Evolutionary conservation across 2,888 invertebrate species (phyloP).

Genomic region (Hoplodrina blanda): DNA sequence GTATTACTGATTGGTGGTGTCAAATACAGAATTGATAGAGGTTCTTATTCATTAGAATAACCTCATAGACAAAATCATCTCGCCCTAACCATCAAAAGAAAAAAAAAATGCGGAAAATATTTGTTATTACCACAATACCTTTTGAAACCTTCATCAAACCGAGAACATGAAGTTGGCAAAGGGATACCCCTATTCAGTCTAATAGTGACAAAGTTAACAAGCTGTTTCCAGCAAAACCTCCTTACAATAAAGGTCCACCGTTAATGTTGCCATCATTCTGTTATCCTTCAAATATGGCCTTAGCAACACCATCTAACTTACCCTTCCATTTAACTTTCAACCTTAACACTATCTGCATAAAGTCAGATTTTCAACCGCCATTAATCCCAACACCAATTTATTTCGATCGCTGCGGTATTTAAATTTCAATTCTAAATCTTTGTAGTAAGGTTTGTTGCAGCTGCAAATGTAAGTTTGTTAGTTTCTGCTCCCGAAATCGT

Average conservation of each 20-base stretch:
- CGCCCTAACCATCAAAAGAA: too few relatives aligned
- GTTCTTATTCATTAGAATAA: too few relatives aligned
- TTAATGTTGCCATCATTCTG: conserved; percentile 65
- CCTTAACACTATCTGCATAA: neutral
- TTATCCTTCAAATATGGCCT: conserved; percentile 64
- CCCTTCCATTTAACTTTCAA: conserved; percentile 19
- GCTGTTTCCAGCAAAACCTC: conserved; percentile 58
- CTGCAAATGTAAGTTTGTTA: conserved; percentile 5
- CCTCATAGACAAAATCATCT: neutral
- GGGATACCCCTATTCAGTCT: conserved; percentile 36
- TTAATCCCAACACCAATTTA: conserved; percentile 24
- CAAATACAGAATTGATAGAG: too few relatives aligned
- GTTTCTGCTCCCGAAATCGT: conserved; percentile 49
- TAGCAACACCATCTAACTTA: conserved; percentile 39
- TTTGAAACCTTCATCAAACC: conserved; percentile 34
- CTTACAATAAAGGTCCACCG: conserved; percentile 63
- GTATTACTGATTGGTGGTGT: too few relatives aligned
- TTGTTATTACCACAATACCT: neutral
- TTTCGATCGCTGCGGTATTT: neutral
- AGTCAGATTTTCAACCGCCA: conserved; percentile 36
- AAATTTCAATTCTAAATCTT: conserved; percentile 15
- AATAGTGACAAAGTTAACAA: conserved; percentile 62
- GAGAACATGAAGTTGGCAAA: conserved; percentile 45
- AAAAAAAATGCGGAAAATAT: neutral
- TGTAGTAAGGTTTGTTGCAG: conserved; percentile 13